Conservation (phyloP, 2,888 invertebrate species). For the Cepaea hortensis region DNA sequence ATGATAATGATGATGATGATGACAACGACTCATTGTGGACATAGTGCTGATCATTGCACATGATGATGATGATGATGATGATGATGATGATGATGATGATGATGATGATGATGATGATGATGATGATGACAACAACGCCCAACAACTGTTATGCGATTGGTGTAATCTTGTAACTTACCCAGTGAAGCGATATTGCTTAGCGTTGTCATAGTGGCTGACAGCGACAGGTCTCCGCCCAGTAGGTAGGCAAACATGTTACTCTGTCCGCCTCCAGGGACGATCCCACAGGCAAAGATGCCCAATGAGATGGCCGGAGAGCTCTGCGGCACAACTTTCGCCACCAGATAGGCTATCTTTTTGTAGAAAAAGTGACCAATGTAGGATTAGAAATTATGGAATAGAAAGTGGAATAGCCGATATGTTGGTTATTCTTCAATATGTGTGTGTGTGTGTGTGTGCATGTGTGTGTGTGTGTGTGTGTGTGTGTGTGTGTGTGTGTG, state of each 20-base stretch:
- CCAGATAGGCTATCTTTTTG: conserved; percentile 64
- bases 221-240: conserved; percentile 91
- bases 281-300: conserved; percentile 77
- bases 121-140: neutral
- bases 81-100: neutral
- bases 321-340: conserved; percentile 63
- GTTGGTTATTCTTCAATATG: no score
- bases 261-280: conserved; percentile 85
- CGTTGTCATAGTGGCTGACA: conserved; percentile 96
- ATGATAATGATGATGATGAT: neutral
- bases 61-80: no score
- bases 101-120: conserved; percentile 9
- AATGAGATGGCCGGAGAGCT: conserved; percentile 69
- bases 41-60: no score
- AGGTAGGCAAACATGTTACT: conserved; percentile 97
- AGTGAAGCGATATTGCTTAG: conserved; percentile 91
- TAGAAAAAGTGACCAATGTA: neutral
- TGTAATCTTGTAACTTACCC: conserved; percentile 78
- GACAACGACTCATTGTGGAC: neutral
- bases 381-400: no score
- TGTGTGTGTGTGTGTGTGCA: no score
- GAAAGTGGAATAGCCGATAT: no score
- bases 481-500: no score
- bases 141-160: no score
- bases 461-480: no score